Evolutionary conservation across 2,888 invertebrate species (phyloP).

Genomic region (Tetheella fluctuosa): DNA sequence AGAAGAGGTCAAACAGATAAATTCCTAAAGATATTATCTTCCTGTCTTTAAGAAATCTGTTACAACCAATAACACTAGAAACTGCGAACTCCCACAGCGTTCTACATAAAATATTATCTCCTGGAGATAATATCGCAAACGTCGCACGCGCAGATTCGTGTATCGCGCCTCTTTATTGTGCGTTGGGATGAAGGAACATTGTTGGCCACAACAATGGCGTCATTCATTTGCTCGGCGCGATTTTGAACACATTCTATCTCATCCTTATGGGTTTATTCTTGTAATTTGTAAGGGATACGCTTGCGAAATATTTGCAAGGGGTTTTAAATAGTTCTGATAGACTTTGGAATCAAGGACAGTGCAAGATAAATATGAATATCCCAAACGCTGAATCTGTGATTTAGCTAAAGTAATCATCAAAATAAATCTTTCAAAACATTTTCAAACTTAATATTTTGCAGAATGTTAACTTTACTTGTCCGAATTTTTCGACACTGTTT

Average conservation of each 20-base stretch:
- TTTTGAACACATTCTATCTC: constrained; percentile 24
- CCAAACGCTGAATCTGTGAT: no score
- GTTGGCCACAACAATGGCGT: constrained; percentile 31
- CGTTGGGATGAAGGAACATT: constrained; percentile 30
- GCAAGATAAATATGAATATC: no score
- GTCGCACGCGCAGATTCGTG: constrained; percentile 3
- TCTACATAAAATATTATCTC: constrained; percentile 8
- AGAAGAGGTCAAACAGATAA: background rate
- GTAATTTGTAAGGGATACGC: constrained; percentile 1
- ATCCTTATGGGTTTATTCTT: constrained; percentile 6
- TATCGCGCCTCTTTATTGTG: constrained; percentile 14
- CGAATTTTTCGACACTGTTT: background rate
- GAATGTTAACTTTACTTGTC: background rate
- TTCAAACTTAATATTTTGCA: background rate
- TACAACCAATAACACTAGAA: background rate
- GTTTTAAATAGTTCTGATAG: background rate
- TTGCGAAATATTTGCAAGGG: background rate
- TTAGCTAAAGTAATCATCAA: no score
- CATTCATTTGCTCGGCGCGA: constrained; percentile 19
- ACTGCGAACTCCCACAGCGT: constrained; percentile 4
- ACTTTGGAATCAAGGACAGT: background rate
- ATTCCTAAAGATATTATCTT: background rate
- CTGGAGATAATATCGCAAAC: constrained; percentile 7
- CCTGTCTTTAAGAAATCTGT: background rate
- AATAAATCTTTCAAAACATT: no score